A percentile compares a stretch with the other conserved stretches of the same genome.
Evolutionary conservation across 2,888 invertebrate species (phyloP).

Genomic region (Pyrocoelia pectoralis): DNA sequence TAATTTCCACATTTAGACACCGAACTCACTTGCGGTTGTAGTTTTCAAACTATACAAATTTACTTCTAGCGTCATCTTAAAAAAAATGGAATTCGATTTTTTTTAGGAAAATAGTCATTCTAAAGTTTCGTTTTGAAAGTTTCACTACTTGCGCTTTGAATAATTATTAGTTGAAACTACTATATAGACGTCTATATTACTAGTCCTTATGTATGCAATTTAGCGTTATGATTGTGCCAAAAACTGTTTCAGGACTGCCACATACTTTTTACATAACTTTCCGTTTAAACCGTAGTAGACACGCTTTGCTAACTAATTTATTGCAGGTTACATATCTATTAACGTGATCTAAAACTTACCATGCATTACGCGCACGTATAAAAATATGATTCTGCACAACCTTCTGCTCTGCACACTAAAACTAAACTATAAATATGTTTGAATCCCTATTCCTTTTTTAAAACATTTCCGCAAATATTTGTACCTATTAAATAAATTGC

Average conservation of each 20-base stretch:
- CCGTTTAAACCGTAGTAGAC: too few relatives aligned
- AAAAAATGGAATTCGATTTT: too few relatives aligned
- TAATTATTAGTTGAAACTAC: neutral
- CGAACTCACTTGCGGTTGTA: too few relatives aligned
- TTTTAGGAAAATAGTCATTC: too few relatives aligned
- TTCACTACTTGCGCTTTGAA: neutral
- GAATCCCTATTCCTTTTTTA: conserved; percentile 16
- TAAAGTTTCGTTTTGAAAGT: neutral
- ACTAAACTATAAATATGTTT: conserved; percentile 17
- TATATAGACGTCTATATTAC: conserved; percentile 21
- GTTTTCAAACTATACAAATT: too few relatives aligned
- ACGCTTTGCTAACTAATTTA: too few relatives aligned
- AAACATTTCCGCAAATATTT: conserved; percentile 32
- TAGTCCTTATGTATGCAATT: neutral
- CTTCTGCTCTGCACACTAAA: conserved; percentile 13
- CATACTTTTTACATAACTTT: neutral
- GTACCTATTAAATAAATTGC: conserved; percentile 46
- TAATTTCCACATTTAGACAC: too few relatives aligned
- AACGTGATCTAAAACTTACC: neutral
- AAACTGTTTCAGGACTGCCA: neutral
- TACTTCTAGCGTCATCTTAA: too few relatives aligned
- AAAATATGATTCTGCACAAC: neutral
- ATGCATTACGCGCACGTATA: neutral
- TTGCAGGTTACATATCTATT: neutral
- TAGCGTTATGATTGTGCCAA: neutral